A percentile compares a stretch with the other conserved stretches of the same genome.
phyloP scores from a whole-genome alignment of 2,888 invertebrate species.

The Anaspis maculata region DNA sequence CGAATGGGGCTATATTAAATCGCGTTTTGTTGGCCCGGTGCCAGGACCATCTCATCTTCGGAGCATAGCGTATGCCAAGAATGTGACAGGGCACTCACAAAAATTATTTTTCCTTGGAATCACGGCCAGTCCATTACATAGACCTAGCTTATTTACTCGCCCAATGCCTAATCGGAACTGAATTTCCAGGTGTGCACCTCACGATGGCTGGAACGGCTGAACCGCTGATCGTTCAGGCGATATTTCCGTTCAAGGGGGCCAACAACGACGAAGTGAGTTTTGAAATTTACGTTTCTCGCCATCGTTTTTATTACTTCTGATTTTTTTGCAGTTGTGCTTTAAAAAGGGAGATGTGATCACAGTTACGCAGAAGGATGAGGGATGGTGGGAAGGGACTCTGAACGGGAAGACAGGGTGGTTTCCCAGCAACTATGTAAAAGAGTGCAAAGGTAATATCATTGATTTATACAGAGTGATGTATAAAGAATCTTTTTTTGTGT shows the following conservation, averaged over 20 bases:
- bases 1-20: slow-evolving; percentile 22
- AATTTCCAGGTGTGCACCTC: slow-evolving; percentile 13
- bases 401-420: slow-evolving; percentile 97
- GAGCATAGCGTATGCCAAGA: slow-evolving; percentile 38
- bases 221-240: slow-evolving; percentile 73
- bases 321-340: slow-evolving; percentile 65
- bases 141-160: slow-evolving; percentile 7
- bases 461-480: not conserved
- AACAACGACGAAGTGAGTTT: slow-evolving; percentile 90
- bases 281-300: not conserved
- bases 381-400: slow-evolving; percentile 99
- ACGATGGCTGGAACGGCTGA: too few species aligned
- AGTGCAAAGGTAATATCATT: slow-evolving; percentile 56
- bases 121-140: slow-evolving; percentile 27
- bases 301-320: slow-evolving; percentile 5
- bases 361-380: slow-evolving; percentile 90
- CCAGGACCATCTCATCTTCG: slow-evolving; percentile 30
- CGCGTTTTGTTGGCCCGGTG: slow-evolving; percentile 28
- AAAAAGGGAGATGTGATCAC: slow-evolving; percentile 94
- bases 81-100: slow-evolving; percentile 41
- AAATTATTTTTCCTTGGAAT: slow-evolving; percentile 35
- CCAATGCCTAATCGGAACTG: slow-evolving; percentile 6
- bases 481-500: slow-evolving; percentile 1
- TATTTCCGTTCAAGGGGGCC: slow-evolving; percentile 89
- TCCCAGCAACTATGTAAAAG: slow-evolving; percentile 94